Evolutionary conservation across 2,113 vertebrate species (phyloP), one percentile per base, ranked within the genome.

Genomic region (Herpetotheres cachinnans): DNA sequence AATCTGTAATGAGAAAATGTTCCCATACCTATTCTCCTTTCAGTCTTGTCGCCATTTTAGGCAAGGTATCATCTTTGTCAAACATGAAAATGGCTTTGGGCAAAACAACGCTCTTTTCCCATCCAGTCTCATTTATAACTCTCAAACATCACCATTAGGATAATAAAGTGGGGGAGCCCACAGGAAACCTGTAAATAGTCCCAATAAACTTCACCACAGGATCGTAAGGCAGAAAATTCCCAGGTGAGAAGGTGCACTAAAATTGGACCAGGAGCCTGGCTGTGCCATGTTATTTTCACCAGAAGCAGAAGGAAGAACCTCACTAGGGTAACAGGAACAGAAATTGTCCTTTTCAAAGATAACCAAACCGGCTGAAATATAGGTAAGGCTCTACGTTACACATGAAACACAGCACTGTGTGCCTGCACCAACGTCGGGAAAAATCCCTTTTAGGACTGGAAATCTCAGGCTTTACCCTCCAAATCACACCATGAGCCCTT

Each of bases 1-100:
- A 59, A 44, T 59, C 44, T 69, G 19, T 88, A 96, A 97, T 83
- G 79, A 95, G 90, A 95, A 97, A 67, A 77, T 58, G 74, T 36
- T 50, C 42, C 71, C 59, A 55, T 46, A 80, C 54, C 40, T 70
- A 21, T 73, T 72, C 79, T 82, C 79, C 86, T 96, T 91, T 90
- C 29, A 16, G 16, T 90, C 62, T 81, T 49, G 82, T 56, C 50
- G 80, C 40, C 65, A 71, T 88, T 96, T 97, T 92, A 70, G 18
- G 83, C 52, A 90, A 81, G 55, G 78, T 47, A 94, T 38, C 76
- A 46, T 84, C 78, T 97, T 97, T 78, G 55, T 95, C 4, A 13
- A 93, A 82, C 6, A 42, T 18, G 70, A 94, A 97, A 95, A 88
- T 54, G 40, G 73, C 76, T 94, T 74, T 58, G 49, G 65, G 70